Evolutionary conservation across 2,113 vertebrate genomes (phyloP).

Genomic region (Odocoileus hemionus): DNA sequence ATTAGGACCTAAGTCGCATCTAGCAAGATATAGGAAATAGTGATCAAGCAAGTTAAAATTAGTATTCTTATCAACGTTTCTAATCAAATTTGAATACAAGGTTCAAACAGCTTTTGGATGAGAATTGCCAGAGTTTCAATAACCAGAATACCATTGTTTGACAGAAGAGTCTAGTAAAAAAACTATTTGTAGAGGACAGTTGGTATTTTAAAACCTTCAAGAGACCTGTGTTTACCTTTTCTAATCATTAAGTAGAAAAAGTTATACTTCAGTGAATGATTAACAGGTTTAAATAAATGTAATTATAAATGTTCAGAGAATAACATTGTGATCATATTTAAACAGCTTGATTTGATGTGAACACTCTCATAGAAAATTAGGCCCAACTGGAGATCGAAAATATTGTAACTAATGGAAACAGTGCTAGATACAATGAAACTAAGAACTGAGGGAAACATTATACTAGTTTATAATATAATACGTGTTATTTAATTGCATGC

Average conservation of each 20-base stretch:
- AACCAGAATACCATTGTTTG: not conserved
- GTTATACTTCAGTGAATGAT: slow-evolving; percentile 69
- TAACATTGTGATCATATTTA: slow-evolving; percentile 58
- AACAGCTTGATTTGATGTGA: slow-evolving; percentile 62
- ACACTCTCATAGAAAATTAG: slow-evolving; percentile 51
- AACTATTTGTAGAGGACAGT: not conserved
- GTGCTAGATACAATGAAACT: not conserved
- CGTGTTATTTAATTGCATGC: not conserved
- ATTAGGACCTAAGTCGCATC: not conserved
- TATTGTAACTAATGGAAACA: not conserved
- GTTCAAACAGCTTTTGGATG: not conserved
- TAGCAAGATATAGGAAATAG: slow-evolving; percentile 1
- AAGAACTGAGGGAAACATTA: not conserved
- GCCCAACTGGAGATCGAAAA: slow-evolving; percentile 3
- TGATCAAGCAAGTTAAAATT: not conserved
- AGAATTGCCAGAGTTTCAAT: not conserved
- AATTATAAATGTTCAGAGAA: slow-evolving; percentile 62
- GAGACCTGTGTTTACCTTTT: slow-evolving; percentile 65
- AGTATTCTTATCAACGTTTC: not conserved
- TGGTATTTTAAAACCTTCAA: slow-evolving; percentile 51
- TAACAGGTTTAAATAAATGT: slow-evolving; percentile 70
- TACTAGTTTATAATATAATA: not conserved
- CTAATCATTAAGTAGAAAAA: slow-evolving; percentile 64
- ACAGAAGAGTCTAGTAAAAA: not conserved
- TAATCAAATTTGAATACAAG: slow-evolving; percentile 26